These are phyloP conservation scores for Poeciliopsis paucimaculata DNA, from an alignment of 2,797 vertebrate genomes.

Conservation along the genomic window DNA sequence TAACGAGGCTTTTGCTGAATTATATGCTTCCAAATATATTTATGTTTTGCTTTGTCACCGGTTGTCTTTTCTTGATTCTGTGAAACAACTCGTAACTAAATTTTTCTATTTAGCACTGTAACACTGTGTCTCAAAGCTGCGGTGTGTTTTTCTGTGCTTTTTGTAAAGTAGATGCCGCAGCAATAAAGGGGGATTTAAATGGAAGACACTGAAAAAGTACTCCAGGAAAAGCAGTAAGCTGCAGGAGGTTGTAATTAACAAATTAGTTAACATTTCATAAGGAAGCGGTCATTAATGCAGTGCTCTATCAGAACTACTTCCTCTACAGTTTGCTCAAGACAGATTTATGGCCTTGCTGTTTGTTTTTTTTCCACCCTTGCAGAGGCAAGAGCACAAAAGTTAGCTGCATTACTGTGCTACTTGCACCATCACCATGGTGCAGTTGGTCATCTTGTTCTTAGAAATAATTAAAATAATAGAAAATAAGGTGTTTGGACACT, in stretches of 20 bases:
- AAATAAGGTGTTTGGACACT: not conserved
- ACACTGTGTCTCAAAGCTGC: not conserved
- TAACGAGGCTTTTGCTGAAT: conserved; percentile 49
- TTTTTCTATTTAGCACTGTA: not conserved
- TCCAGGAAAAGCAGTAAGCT: conserved; percentile 79
- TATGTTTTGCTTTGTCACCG: conserved; percentile 6
- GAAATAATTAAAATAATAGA: not conserved
- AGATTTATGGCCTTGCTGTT: conserved; percentile 46
- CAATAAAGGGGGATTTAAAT: conserved; percentile 67
- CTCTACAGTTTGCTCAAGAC: conserved; percentile 34
- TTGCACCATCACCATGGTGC: conserved; percentile 23
- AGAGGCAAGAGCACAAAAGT: conserved; percentile 29
- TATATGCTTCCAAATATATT: conserved; percentile 53
- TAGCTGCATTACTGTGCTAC: conserved; percentile 16
- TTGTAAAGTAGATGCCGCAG: not conserved
- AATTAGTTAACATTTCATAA: conserved; percentile 89
- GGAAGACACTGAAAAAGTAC: conserved; percentile 78
- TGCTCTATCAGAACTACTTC: conserved; percentile 84
- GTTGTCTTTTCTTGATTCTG: not conserved
- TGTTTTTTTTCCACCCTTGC: conserved; percentile 16
- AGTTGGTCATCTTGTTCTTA: not conserved
- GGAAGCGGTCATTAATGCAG: conserved; percentile 88
- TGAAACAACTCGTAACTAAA: not conserved
- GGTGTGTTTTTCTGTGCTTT: not conserved
- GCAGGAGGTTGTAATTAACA: conserved; percentile 91